Conservation (phyloP, 1,140 invertebrate species). For the Halotydeus destructor region DNA sequence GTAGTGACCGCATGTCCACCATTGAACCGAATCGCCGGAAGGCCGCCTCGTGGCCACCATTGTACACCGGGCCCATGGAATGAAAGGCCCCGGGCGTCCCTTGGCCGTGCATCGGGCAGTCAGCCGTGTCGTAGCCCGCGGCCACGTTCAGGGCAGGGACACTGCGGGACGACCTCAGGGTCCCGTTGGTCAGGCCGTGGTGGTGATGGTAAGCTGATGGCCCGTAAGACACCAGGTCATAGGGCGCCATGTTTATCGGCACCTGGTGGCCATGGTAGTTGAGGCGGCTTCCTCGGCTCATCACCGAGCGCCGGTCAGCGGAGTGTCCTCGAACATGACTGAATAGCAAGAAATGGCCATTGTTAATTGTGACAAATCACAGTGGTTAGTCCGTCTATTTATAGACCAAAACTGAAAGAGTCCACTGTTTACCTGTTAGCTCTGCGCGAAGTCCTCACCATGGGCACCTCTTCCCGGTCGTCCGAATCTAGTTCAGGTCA, state of each 20-base stretch:
- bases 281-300: conserved; percentile 9
- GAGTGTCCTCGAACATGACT: no score
- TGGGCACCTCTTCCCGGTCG: conserved; percentile 17
- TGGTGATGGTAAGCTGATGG: no score
- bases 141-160: conserved; percentile 16
- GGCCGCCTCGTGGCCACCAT: no score
- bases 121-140: neutral
- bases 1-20: no score
- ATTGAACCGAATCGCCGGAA: no score
- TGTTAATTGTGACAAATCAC: no score
- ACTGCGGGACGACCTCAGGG: conserved; percentile 16
- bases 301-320: no score
- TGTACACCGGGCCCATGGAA: no score
- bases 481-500: conserved; percentile 11
- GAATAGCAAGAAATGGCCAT: no score
- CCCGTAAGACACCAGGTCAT: no score
- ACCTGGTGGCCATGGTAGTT: conserved; percentile 2
- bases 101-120: conserved; percentile 4
- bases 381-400: conserved; percentile 6
- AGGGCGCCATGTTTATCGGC: conserved; percentile 2
- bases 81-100: no score
- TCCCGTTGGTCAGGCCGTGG: conserved; percentile 9
- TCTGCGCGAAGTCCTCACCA: conserved; percentile 11
- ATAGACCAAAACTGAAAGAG: no score
- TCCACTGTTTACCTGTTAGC: conserved; percentile 12